Conservation (phyloP, 1,140 invertebrate species). For the Drosophila repleta region DNA sequence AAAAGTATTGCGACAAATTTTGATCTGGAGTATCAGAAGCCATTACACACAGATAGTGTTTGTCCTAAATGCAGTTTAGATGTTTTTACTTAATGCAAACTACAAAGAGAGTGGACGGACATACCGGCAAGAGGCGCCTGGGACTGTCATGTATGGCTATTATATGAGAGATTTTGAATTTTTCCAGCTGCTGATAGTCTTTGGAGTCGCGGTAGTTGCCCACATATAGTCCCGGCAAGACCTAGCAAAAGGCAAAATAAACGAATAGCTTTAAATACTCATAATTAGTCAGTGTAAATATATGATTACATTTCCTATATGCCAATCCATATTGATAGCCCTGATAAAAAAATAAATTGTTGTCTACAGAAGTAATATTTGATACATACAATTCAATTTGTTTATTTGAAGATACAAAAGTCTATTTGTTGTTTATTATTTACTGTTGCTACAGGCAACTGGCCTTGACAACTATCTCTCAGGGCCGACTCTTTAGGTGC, state of each 20-base stretch:
- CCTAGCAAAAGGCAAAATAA: conserved; percentile 85
- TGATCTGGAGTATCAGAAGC: conserved; percentile 96
- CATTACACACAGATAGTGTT: conserved; percentile 96
- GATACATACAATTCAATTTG: conserved; percentile 16
- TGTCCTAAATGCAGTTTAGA: conserved; percentile 88
- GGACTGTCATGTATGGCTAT: conserved; percentile 97
- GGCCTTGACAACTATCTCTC: conserved; percentile 56
- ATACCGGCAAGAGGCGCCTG: conserved; percentile 91
- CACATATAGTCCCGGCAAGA: conserved; percentile 93
- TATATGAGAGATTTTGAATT: conserved; percentile 97
- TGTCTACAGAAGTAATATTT: not conserved
- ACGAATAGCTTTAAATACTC: not conserved
- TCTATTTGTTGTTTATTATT: conserved; percentile 23
- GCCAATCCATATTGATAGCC: conserved; percentile 56
- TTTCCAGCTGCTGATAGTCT: conserved; percentile 93
- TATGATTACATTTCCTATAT: conserved; percentile 57
- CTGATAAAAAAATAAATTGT: not conserved
- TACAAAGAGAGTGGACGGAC: conserved; percentile 38
- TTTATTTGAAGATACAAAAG: conserved; percentile 16
- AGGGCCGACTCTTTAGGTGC: not conserved
- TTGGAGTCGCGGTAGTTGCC: conserved; percentile 97
- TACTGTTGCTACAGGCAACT: conserved; percentile 26
- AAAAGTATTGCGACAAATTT: conserved; percentile 96
- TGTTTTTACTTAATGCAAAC: not conserved
- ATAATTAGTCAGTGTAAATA: not conserved